Base-by-base conservation (phyloP, 2,888 invertebrate species). In the Temnothorax unifasciatus region DNA sequence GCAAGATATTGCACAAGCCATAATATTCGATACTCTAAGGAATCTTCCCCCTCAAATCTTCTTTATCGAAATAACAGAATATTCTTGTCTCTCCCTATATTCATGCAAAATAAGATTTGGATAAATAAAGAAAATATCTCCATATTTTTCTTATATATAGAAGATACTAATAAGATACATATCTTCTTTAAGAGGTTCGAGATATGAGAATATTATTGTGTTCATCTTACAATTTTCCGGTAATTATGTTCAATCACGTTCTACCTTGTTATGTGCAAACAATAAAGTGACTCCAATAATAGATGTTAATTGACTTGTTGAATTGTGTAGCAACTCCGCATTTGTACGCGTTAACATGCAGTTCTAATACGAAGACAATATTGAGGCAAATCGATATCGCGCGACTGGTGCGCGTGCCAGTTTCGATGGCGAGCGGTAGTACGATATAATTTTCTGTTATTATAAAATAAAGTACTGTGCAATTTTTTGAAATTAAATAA, bases 341-440 rank as follows among this genome's bases (percentile, higher is more conserved):
- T 63, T 83, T 41, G 44, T 54, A 54, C 21, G 6, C 69, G n/a
- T 61, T 75, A 61, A 66, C 38, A 54, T 50, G 34, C 29, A 54
- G 44, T 79, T 59, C 41, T 59, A n/a, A n/a, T n/a, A 69, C 81
- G 52, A 79, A 68, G 68, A 77, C 54, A 77, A 44, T 68, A 41
- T 76, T 13, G 52, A 77, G 29, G 66, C 54, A 6, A 64, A 79
- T 79, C 79, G 34, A 79, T 79, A 69, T 69, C 18, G 44, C 34
- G 29, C 54, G 34, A 34, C 47, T 77, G 29, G n/a, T 57, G 79
- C 34, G 71, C 69, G 71, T 69, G 47, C 47, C 15, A 69, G 15
- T 47, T 77, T 66, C 66, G 38, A 66, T 41, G 57, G 8, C 13
- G 21, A 54, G 44, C 15, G 34, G 3, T 21, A 38, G 59, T 29